phyloP scores from a whole-genome alignment of 2,888 invertebrate genomes.

The Polia nebulosa region DNA sequence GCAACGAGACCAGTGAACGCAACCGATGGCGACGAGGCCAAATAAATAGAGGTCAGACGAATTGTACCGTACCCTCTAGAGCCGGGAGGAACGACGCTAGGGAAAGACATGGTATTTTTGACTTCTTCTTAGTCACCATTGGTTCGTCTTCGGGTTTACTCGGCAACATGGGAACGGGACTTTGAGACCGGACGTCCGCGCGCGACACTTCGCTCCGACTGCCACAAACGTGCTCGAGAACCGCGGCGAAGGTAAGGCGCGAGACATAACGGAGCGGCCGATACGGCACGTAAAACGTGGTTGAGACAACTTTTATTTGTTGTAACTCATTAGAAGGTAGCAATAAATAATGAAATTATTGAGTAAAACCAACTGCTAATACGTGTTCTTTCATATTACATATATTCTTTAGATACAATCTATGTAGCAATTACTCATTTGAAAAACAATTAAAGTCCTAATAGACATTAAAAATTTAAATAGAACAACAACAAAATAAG shows the following conservation, averaged over 20 bases:
- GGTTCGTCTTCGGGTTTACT: conserved; percentile 85
- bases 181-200: conserved; percentile 84
- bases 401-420: conserved; percentile 1
- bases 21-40: conserved; percentile 86
- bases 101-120: conserved; percentile 89
- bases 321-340: conserved; percentile 24
- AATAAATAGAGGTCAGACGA: conserved; percentile 82
- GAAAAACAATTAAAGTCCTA: neutral
- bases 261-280: conserved; percentile 74
- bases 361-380: conserved; percentile 20
- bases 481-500: neutral
- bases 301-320: conserved; percentile 44
- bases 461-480: neutral
- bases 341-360: conserved; percentile 35
- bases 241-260: conserved; percentile 81
- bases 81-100: conserved; percentile 88
- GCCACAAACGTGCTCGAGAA: conserved; percentile 84
- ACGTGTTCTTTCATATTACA: conserved; percentile 8
- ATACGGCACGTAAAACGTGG: conserved; percentile 68
- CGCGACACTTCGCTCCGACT: conserved; percentile 84
- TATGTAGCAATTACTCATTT: neutral
- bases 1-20: conserved; percentile 87
- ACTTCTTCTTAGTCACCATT: conserved; percentile 89
- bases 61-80: conserved; percentile 86
- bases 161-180: conserved; percentile 83